A percentile compares a stretch with the other conserved stretches of the same genome.
These are phyloP conservation scores for Decapterus maruadsi DNA, from an alignment of 2,797 vertebrate genomes.

Conservation along the genomic window DNA sequence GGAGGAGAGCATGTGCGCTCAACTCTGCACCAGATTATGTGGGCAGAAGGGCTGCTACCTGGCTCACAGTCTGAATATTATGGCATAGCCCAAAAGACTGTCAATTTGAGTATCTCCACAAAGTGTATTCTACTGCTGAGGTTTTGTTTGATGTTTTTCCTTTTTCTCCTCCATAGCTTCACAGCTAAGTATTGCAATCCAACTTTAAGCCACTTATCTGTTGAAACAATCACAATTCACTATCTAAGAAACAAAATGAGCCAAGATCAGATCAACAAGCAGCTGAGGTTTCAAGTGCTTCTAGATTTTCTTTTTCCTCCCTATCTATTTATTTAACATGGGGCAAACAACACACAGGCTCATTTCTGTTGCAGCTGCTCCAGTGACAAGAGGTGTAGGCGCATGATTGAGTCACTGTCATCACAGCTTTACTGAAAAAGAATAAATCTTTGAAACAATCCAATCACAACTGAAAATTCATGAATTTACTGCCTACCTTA, in stretches of 20 bases:
- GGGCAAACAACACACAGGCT: background rate
- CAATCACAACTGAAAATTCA: background rate
- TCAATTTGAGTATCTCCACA: background rate
- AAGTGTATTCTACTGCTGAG: background rate
- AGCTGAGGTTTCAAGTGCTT: background rate
- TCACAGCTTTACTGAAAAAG: conserved; percentile 12
- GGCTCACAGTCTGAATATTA: background rate
- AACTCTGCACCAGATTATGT: background rate
- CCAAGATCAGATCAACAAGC: background rate
- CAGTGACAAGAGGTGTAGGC: conserved; percentile 24
- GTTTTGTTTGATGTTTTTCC: no score
- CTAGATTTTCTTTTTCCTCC: background rate
- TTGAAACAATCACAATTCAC: background rate
- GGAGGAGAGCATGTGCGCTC: conserved; percentile 1
- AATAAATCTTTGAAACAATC: background rate
- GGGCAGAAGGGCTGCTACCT: conserved; percentile 4
- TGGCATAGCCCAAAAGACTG: background rate
- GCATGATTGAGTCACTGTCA: conserved; percentile 39
- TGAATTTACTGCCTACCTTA: background rate
- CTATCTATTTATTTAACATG: background rate
- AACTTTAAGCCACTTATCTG: background rate
- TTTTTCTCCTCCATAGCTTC: no score
- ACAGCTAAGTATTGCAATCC: background rate
- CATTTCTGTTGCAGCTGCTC: conserved; percentile 37
- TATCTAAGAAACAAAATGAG: background rate